Percentiles rank a stretch among this genome's conserved stretches.
Evolutionary conservation across 2,113 vertebrate species (phyloP).

Genomic region (Taxidea taxus): DNA sequence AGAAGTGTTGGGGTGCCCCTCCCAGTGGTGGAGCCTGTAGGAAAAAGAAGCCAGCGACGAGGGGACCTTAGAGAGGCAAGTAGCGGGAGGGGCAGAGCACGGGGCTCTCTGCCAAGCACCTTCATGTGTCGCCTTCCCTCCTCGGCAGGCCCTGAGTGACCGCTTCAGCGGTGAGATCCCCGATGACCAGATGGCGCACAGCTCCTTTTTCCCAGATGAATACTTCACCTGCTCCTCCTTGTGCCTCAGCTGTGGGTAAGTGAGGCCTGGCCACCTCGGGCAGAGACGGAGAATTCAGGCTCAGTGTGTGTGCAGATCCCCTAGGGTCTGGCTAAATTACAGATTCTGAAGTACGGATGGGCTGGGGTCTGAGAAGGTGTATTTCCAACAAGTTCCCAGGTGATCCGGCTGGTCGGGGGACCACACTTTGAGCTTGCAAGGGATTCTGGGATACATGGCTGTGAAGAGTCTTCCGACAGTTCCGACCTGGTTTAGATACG

Average conservation of each 20-base stretch:
- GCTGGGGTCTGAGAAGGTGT: neutral
- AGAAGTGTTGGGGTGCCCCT: neutral
- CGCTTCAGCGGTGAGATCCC: slow-evolving; percentile 97
- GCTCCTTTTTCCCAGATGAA: slow-evolving; percentile 98
- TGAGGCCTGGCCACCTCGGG: slow-evolving; percentile 52
- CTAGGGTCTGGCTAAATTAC: neutral
- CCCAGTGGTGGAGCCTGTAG: neutral
- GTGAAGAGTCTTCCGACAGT: neutral
- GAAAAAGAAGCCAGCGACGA: neutral
- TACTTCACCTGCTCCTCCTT: slow-evolving; percentile 97
- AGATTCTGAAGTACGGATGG: neutral
- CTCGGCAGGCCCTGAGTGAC: slow-evolving; percentile 92
- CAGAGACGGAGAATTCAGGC: neutral
- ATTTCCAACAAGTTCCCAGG: neutral
- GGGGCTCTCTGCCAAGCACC: neutral
- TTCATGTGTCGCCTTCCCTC: slow-evolving; percentile 36
- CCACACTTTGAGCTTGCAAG: neutral
- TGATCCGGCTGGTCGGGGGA: neutral
- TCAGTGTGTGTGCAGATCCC: neutral
- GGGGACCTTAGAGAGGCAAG: neutral
- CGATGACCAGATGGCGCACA: slow-evolving; percentile 94
- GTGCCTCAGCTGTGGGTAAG: slow-evolving; percentile 98
- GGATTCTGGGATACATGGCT: neutral
- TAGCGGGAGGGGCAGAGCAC: neutral
- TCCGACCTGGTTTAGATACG: neutral